phyloP scores from a whole-genome alignment of 2,888 invertebrate genomes.

The Drosophila subsilvestris region DNA sequence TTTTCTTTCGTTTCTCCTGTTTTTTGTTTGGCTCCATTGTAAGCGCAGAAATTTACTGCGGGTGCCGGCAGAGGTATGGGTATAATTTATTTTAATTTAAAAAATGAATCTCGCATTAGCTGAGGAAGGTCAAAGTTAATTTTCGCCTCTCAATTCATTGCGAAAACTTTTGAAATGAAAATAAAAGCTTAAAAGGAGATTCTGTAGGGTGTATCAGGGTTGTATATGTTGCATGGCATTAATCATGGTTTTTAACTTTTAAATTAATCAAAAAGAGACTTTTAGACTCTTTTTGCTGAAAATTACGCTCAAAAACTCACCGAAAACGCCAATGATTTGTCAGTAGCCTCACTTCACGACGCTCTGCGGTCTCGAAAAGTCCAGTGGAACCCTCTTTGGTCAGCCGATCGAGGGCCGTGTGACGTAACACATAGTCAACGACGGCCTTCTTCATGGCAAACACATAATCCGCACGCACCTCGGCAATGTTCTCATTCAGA shows the following conservation, averaged over 20 bases:
- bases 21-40: background rate
- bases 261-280: too few relatives aligned
- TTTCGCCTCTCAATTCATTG: background rate
- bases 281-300: too few relatives aligned
- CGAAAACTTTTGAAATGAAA: background rate
- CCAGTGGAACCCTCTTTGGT: conserved; percentile 59
- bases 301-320: conserved; percentile 52
- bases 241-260: too few relatives aligned
- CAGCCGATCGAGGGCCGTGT: conserved; percentile 85
- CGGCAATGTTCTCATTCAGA: conserved; percentile 87
- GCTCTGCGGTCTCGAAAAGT: conserved; percentile 71
- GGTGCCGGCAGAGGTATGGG: conserved; percentile 5
- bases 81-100: conserved; percentile 50
- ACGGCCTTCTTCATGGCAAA: conserved; percentile 95
- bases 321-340: conserved; percentile 89
- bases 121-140: conserved; percentile 20
- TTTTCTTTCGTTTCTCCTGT: conserved; percentile 11
- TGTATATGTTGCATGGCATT: too few relatives aligned
- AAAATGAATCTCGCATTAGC: conserved; percentile 25
- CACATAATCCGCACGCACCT: conserved; percentile 93
- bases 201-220: too few relatives aligned
- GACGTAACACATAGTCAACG: conserved; percentile 95
- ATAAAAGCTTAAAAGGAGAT: background rate
- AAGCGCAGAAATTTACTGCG: conserved; percentile 8
- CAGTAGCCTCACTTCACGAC: conserved; percentile 86